These are phyloP conservation scores for Chelmon rostratus DNA, from an alignment of 2,797 vertebrate species.

Conservation along the genomic window DNA sequence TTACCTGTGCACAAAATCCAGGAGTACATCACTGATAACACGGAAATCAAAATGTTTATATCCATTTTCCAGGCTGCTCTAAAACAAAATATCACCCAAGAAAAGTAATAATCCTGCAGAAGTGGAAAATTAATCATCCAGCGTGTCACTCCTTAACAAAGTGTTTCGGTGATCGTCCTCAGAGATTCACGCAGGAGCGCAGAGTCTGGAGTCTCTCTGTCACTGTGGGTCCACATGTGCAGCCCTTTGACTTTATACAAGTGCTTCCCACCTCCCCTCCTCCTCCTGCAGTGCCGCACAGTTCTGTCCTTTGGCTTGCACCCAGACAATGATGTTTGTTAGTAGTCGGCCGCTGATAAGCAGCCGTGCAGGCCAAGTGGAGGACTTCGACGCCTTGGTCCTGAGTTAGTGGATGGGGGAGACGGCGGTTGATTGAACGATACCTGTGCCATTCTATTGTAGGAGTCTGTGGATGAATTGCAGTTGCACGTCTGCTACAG, in stretches of 20 bases:
- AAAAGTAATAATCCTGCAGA: conserved; percentile 55
- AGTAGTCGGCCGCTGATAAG: conserved; percentile 88
- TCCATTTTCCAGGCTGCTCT: conserved; percentile 83
- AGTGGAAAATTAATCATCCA: conserved; percentile 28
- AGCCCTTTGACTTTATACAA: conserved; percentile 86
- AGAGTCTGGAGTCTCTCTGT: conserved; percentile 55
- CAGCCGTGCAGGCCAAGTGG: conserved; percentile 88
- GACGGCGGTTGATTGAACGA: conserved; percentile 63
- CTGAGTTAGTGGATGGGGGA: conserved; percentile 74
- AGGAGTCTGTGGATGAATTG: conserved; percentile 45
- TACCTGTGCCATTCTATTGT: conserved; percentile 46
- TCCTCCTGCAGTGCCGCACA: conserved; percentile 79
- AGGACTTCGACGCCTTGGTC: conserved; percentile 85
- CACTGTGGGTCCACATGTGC: conserved; percentile 70
- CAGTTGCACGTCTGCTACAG: conserved; percentile 61
- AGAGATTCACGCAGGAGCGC: conserved; percentile 21
- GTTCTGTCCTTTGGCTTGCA: conserved; percentile 85
- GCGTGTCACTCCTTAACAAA: conserved; percentile 10
- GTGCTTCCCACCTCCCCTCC: conserved; percentile 49
- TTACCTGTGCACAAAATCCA: conserved; percentile 81
- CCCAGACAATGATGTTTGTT: conserved; percentile 90
- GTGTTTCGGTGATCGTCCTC: conserved; percentile 37
- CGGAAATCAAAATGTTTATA: conserved; percentile 84
- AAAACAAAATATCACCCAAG: neutral
- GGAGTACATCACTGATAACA: conserved; percentile 84